Evolutionary conservation across 2,797 vertebrate species (phyloP).

Genomic region (Betta splendens): DNA sequence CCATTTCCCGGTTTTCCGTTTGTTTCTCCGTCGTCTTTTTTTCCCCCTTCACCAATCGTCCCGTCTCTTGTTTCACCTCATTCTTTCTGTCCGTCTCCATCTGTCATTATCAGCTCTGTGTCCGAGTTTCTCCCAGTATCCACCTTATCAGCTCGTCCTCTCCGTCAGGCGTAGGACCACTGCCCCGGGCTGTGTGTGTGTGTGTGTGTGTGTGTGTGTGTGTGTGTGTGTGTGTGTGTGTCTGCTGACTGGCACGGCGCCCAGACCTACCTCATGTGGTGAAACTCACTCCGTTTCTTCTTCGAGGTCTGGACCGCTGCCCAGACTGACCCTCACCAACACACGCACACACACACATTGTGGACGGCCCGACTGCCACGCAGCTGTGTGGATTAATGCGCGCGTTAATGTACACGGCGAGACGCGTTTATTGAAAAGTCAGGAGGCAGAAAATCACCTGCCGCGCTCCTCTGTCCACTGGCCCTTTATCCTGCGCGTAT

Average conservation of each 20-base stretch:
- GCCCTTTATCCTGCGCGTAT: not conserved
- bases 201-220: conserved; percentile 31
- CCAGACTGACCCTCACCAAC: conserved; percentile 62
- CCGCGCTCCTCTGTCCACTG: not conserved
- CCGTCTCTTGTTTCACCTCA: conserved; percentile 18
- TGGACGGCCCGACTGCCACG: conserved; percentile 28
- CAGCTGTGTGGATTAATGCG: conserved; percentile 27
- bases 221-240: conserved; percentile 32
- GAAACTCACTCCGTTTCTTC: conserved; percentile 71
- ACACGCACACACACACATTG: conserved; percentile 19
- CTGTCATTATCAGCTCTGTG: conserved; percentile 53
- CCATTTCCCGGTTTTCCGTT: conserved; percentile 31
- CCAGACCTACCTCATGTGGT: conserved; percentile 69
- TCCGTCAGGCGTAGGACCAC: conserved; percentile 61
- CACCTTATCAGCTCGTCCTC: conserved; percentile 63
- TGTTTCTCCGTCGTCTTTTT: conserved; percentile 33
- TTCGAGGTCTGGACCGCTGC: conserved; percentile 68
- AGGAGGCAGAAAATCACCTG: conserved; percentile 20
- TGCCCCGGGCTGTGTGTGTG: conserved; percentile 50
- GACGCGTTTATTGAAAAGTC: conserved; percentile 3
- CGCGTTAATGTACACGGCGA: conserved; percentile 5
- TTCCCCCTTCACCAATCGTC: not conserved
- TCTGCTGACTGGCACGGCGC: conserved; percentile 60
- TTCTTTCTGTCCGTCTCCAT: conserved; percentile 35
- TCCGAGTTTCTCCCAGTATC: conserved; percentile 41